Conservation (phyloP, 1,140 invertebrate genomes). For the Colletes latitarsis region DNA sequence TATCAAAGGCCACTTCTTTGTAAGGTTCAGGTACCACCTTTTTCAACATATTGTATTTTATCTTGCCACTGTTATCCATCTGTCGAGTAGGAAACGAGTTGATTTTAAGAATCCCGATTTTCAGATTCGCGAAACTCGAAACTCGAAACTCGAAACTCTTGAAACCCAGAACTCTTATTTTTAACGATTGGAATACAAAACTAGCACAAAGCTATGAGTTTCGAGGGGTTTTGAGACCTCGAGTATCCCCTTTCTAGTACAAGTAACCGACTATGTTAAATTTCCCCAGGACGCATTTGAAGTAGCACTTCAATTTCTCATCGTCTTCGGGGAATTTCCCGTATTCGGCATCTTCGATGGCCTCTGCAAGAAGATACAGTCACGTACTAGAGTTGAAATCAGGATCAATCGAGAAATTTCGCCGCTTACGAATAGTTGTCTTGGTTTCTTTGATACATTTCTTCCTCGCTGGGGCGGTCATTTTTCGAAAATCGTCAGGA, state of each 20-base stretch:
- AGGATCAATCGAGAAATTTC: not conserved
- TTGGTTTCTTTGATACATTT: constrained; percentile 70
- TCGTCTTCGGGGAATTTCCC: constrained; percentile 55
- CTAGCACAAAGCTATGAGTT: too few species aligned
- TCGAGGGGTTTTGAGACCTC: too few species aligned
- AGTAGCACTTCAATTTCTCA: constrained; percentile 74
- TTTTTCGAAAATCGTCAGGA: constrained; percentile 46
- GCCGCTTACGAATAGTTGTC: constrained; percentile 52
- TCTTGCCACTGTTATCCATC: constrained; percentile 70
- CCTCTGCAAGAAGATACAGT: constrained; percentile 31
- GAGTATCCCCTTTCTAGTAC: too few species aligned
- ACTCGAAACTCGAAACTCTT: too few species aligned
- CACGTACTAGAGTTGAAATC: not conserved
- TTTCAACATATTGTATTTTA: constrained; percentile 73
- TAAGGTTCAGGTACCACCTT: constrained; percentile 70
- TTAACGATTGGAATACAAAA: too few species aligned
- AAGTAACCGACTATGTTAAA: constrained; percentile 46
- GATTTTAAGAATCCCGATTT: too few species aligned
- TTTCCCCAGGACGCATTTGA: constrained; percentile 75
- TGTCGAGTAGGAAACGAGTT: not conserved
- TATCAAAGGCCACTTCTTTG: constrained; percentile 54
- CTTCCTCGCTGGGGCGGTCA: constrained; percentile 62
- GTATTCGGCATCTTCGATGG: constrained; percentile 39
- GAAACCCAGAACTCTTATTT: too few species aligned
- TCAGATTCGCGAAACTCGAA: too few species aligned